phyloP scores from a whole-genome alignment of 2,113 vertebrate species.

The Ochotona curzoniae region DNA sequence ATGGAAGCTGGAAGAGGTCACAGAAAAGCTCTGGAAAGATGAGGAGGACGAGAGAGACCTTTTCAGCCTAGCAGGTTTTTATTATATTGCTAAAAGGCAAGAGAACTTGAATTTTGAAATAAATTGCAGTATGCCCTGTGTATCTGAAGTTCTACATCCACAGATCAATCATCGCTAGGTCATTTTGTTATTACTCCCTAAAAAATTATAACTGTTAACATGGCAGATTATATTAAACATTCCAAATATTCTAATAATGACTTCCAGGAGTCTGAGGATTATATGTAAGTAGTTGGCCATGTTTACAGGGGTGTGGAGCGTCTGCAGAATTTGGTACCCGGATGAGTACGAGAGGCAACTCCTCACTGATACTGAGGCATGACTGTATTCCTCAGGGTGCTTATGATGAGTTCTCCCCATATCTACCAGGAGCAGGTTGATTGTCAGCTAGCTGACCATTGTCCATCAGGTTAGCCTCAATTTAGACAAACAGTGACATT shows the following conservation, averaged over 20 bases:
- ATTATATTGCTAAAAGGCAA: background rate
- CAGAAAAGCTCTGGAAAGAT: background rate
- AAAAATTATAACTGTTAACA: background rate
- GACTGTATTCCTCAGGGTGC: background rate
- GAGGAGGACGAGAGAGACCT: background rate
- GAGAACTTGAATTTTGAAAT: background rate
- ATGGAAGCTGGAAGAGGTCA: background rate
- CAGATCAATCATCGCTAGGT: background rate
- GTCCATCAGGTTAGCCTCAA: background rate
- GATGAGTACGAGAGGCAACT: background rate
- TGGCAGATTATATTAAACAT: background rate
- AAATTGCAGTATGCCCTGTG: background rate
- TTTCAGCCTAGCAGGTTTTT: background rate
- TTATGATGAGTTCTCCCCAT: background rate
- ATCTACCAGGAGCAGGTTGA: background rate
- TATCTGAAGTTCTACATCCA: background rate
- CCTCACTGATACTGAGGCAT: background rate
- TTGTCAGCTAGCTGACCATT: background rate
- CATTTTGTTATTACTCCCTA: background rate
- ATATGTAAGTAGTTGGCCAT: background rate
- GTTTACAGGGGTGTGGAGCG: background rate
- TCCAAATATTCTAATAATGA: background rate
- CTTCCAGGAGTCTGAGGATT: background rate
- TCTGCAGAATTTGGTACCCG: background rate
- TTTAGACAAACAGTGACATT: background rate